phyloP scores from a whole-genome alignment of 1,140 invertebrate genomes.

The Aphelenchoides besseyi region DNA sequence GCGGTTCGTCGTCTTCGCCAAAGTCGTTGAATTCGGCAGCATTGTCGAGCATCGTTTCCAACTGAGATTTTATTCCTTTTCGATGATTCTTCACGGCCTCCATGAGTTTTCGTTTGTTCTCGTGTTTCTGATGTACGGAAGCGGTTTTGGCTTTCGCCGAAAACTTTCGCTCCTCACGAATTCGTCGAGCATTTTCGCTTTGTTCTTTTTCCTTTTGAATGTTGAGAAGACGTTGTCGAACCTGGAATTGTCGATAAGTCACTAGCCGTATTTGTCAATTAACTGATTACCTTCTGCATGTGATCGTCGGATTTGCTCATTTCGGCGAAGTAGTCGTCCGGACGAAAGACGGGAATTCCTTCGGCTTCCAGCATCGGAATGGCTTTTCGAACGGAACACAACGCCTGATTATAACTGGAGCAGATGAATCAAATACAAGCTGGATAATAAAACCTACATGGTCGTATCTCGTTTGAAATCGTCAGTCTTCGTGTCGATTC shows the following conservation, averaged over 20 bases:
- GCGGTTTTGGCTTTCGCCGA: conserved; percentile 76
- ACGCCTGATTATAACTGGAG: conserved; percentile 58
- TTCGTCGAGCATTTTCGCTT: conserved; percentile 81
- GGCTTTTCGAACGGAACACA: conserved; percentile 44
- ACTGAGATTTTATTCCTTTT: conserved; percentile 62
- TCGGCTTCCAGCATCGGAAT: conserved; percentile 44
- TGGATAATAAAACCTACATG: conserved; percentile 50
- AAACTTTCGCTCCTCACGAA: conserved; percentile 84
- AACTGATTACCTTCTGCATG: conserved; percentile 78
- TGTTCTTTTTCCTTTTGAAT: conserved; percentile 79
- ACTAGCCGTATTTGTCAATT: neutral
- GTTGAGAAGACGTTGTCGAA: conserved; percentile 77
- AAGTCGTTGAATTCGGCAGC: conserved; percentile 63
- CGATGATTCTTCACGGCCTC: conserved; percentile 66
- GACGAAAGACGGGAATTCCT: conserved; percentile 63
- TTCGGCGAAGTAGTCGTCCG: conserved; percentile 95
- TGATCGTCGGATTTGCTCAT: conserved; percentile 96
- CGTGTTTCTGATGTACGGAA: conserved; percentile 75
- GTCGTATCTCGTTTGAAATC: conserved; percentile 54
- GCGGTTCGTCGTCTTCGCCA: conserved; percentile 36
- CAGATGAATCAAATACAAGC: conserved; percentile 10
- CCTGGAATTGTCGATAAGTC: conserved; percentile 63
- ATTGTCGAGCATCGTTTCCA: conserved; percentile 60
- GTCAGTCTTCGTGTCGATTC: conserved; percentile 33
- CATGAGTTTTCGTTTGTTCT: conserved; percentile 71